A percentile compares a stretch with the other conserved stretches of the same genome.
Evolutionary conservation across 2,888 invertebrate species (phyloP).

Genomic region (Aphidoletes aphidimyza): DNA sequence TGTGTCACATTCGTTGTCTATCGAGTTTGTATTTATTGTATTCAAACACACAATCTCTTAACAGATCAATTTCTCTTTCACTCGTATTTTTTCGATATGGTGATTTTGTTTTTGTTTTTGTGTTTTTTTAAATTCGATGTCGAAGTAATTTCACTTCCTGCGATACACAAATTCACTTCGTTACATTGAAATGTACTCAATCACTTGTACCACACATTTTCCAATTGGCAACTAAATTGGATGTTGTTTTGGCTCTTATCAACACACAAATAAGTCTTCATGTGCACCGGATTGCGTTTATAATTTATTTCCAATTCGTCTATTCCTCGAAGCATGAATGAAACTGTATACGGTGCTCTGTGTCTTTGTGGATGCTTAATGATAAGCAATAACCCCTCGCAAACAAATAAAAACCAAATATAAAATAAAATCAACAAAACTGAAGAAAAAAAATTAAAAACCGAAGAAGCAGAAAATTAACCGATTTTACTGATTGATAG

Average conservation of each 20-base stretch:
- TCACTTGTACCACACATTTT: constrained; percentile 18
- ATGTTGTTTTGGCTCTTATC: constrained; percentile 15
- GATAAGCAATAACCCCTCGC: neutral
- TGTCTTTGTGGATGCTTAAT: neutral
- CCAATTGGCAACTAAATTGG: constrained; percentile 2
- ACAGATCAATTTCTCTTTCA: constrained; percentile 18
- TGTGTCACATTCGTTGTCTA: no score
- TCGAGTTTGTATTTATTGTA: neutral
- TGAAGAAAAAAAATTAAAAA: neutral
- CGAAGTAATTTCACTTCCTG: no score
- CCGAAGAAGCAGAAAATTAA: neutral
- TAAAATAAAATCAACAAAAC: no score
- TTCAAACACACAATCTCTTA: constrained; percentile 33
- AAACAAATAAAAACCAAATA: neutral
- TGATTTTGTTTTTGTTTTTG: no score
- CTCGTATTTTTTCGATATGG: neutral
- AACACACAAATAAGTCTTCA: neutral
- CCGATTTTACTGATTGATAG: neutral
- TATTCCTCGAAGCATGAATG: neutral
- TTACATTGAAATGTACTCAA: constrained; percentile 28
- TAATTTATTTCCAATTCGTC: neutral
- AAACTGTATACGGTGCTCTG: no score
- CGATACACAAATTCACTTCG: constrained; percentile 33
- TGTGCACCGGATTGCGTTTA: neutral
- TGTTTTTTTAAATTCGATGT: no score